A percentile compares a stretch with the other conserved stretches of the same genome.
Evolutionary conservation across 2,888 invertebrate species (phyloP).

Genomic region (Amphipyra berbera): DNA sequence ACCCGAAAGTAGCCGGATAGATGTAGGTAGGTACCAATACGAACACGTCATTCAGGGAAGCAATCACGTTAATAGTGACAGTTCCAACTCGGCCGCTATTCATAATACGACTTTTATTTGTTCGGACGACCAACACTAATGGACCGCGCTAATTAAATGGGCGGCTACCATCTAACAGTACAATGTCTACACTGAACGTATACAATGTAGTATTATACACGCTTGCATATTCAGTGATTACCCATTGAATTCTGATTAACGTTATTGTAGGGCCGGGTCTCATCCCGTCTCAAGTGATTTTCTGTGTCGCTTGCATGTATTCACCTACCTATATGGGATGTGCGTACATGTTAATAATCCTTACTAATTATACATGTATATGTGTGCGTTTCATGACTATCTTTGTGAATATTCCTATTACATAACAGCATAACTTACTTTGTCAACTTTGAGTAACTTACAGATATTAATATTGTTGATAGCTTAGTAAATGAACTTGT

Average conservation of each 20-base stretch:
- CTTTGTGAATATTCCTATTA: not conserved
- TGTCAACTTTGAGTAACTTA: constrained; percentile 32
- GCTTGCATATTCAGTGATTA: constrained; percentile 66
- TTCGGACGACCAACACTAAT: constrained; percentile 71
- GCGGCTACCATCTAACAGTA: constrained; percentile 63
- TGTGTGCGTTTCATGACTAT: constrained; percentile 19
- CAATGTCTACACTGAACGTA: constrained; percentile 43
- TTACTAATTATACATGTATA: constrained; percentile 28
- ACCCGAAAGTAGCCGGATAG: constrained; percentile 35
- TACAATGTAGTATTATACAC: constrained; percentile 40
- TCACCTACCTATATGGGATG: constrained; percentile 15
- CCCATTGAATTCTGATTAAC: constrained; percentile 67
- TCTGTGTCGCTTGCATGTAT: constrained; percentile 26
- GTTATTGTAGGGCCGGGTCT: constrained; percentile 48
- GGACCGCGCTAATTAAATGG: constrained; percentile 80
- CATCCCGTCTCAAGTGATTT: constrained; percentile 39
- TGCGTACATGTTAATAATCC: constrained; percentile 36
- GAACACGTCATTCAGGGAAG: constrained; percentile 52
- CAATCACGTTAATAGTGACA: constrained; percentile 66
- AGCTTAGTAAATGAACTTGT: constrained; percentile 38
- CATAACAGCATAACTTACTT: not conserved
- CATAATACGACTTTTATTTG: constrained; percentile 77
- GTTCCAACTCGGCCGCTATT: constrained; percentile 64
- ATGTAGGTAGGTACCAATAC: constrained; percentile 24
- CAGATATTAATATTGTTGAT: constrained; percentile 23